Percentiles rank a stretch among this genome's conserved stretches.
Evolutionary conservation across 2,888 invertebrate genomes (phyloP).

Genomic region (Drosophila lacicola): DNA sequence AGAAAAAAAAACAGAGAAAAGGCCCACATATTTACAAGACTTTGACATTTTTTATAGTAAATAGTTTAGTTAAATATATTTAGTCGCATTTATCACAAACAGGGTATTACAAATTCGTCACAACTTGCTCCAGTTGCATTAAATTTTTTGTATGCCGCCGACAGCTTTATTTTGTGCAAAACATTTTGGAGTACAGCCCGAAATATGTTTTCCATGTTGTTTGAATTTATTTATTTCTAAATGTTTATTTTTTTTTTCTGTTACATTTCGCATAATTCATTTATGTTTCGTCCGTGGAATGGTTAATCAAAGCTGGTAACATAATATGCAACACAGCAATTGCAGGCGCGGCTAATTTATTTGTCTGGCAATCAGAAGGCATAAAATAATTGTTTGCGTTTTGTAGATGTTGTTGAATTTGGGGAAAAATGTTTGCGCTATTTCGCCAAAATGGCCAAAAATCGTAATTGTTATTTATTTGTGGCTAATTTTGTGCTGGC

Average conservation of each 20-base stretch:
- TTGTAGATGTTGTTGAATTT: slow-evolving; percentile 43
- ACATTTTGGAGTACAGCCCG: slow-evolving; percentile 7
- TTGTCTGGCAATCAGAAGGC: slow-evolving; percentile 63
- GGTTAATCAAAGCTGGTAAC: slow-evolving; percentile 57
- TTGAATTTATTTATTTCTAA: neutral
- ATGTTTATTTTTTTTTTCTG: slow-evolving; percentile 1
- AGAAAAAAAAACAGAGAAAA: no score
- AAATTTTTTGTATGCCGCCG: neutral
- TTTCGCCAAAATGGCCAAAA: slow-evolving; percentile 42
- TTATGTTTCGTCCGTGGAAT: slow-evolving; percentile 21
- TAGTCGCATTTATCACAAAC: no score
- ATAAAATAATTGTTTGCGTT: slow-evolving; percentile 46
- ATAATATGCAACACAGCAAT: slow-evolving; percentile 20
- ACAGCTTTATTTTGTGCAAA: slow-evolving; percentile 21
- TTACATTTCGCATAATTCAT: slow-evolving; percentile 59
- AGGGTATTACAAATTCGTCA: neutral
- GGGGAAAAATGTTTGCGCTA: slow-evolving; percentile 31
- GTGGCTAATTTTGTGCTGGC: slow-evolving; percentile 62
- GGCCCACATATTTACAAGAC: no score
- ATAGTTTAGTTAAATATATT: no score
- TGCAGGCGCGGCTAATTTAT: slow-evolving; percentile 69
- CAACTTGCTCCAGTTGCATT: no score
- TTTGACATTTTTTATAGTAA: no score
- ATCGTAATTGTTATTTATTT: slow-evolving; percentile 77
- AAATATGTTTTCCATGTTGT: slow-evolving; percentile 36